Evolutionary conservation across 2,113 vertebrate species (phyloP).

Genomic region (Gobiocypris rarus): DNA sequence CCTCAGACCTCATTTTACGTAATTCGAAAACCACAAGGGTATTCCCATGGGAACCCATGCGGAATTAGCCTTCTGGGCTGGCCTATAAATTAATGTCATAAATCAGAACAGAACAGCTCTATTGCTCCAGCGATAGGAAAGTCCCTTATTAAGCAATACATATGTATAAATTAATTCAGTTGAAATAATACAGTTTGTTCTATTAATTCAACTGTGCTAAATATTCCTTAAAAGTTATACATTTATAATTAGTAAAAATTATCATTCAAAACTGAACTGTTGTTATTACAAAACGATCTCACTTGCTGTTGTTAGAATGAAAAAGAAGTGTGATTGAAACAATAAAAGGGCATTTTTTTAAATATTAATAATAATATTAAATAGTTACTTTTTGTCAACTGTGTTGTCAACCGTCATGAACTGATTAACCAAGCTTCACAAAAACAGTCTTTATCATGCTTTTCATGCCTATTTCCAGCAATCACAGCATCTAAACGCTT

Average conservation of each 20-base stretch:
- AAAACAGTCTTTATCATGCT: background rate
- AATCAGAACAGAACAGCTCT: background rate
- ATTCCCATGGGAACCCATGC: background rate
- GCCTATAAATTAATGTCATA: background rate
- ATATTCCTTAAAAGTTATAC: background rate
- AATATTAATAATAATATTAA: background rate
- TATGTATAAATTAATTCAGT: background rate
- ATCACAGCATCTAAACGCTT: constrained; percentile 9
- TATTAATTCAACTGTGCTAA: background rate
- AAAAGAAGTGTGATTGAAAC: background rate
- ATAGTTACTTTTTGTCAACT: no score
- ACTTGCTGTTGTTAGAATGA: background rate
- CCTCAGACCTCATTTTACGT: background rate
- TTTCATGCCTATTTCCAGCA: background rate
- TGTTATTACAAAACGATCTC: background rate
- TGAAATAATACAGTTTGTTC: background rate
- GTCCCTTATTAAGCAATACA: background rate
- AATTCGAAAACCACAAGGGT: background rate
- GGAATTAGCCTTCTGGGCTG: background rate
- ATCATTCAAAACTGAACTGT: background rate
- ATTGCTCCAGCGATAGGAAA: background rate
- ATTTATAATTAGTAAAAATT: background rate
- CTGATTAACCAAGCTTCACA: background rate
- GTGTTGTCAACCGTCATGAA: background rate
- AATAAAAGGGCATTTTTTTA: background rate